A percentile compares a stretch with the other conserved stretches of the same genome.
These are phyloP conservation scores for Oryzias woworae DNA, from an alignment of 2,113 vertebrate species.

Conservation along the genomic window DNA sequence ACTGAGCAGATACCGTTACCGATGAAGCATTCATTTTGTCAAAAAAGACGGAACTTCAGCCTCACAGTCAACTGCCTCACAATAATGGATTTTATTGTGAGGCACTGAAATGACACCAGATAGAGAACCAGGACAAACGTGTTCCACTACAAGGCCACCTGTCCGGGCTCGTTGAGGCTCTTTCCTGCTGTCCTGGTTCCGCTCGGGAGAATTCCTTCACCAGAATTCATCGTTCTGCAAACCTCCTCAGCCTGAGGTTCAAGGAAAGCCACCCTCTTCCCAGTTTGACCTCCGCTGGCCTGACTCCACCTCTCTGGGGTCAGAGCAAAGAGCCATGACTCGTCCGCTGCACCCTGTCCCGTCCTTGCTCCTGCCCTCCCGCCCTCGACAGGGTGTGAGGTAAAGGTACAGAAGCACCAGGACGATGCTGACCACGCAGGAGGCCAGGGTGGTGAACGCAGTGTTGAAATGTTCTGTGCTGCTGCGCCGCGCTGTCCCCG, in stretches of 20 bases:
- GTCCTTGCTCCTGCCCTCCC: conserved; percentile 43
- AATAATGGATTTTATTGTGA: conserved; percentile 19
- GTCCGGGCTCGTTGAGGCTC: conserved; percentile 40
- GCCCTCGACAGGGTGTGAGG: conserved; percentile 83
- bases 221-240: conserved; percentile 63
- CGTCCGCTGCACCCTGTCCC: conserved; percentile 54
- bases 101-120: not conserved
- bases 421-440: conserved; percentile 85
- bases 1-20: conserved; percentile 37
- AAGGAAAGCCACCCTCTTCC: conserved; percentile 85
- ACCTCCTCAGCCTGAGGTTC: conserved; percentile 76
- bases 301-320: conserved; percentile 62
- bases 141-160: conserved; percentile 23
- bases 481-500: conserved; percentile 52
- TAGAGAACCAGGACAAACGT: not conserved
- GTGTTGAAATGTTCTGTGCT: conserved; percentile 84
- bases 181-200: conserved; percentile 78
- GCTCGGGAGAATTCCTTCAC: conserved; percentile 83
- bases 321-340: conserved; percentile 60
- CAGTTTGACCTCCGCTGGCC: conserved; percentile 73
- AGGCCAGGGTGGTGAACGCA: conserved; percentile 86
- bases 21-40: conserved; percentile 28
- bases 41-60: conserved; percentile 19
- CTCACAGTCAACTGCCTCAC: conserved; percentile 33
- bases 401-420: conserved; percentile 88